A percentile compares a stretch with the other conserved stretches of the same genome.
Evolutionary conservation across 2,888 invertebrate species (phyloP).

Genomic region (Apamea crenata): DNA sequence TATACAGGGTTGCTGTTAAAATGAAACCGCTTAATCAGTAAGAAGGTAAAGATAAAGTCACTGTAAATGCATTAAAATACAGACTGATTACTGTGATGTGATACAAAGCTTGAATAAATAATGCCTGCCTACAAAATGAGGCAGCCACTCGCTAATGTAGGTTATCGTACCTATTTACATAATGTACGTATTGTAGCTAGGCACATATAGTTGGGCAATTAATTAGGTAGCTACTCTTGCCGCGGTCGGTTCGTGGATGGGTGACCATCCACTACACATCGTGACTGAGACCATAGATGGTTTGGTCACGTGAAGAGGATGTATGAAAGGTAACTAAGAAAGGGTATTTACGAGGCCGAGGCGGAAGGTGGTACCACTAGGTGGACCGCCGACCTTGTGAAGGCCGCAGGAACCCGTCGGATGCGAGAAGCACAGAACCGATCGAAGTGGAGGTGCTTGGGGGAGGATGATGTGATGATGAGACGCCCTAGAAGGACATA

Average conservation of each 20-base stretch:
- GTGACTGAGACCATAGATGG: background rate
- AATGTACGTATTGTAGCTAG: slow-evolving; percentile 50
- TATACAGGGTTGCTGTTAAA: no score
- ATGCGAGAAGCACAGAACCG: no score
- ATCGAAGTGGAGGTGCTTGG: no score
- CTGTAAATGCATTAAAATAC: background rate
- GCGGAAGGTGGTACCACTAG: no score
- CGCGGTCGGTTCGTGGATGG: background rate
- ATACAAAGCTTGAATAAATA: slow-evolving; percentile 42
- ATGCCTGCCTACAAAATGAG: slow-evolving; percentile 33
- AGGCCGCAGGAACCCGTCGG: no score
- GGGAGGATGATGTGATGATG: no score
- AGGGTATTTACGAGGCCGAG: no score
- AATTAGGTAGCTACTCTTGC: slow-evolving; percentile 42
- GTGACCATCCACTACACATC: background rate
- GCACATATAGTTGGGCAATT: slow-evolving; percentile 47
- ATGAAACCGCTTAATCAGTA: no score
- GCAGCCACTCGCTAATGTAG: slow-evolving; percentile 53
- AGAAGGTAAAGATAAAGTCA: no score
- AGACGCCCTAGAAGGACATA: no score
- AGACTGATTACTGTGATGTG: slow-evolving; percentile 6
- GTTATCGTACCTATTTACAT: slow-evolving; percentile 68
- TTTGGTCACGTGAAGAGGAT: background rate
- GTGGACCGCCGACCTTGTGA: no score
- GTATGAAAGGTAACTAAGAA: no score